phyloP scores from a whole-genome alignment of 2,888 invertebrate genomes.

The Julus scanicus region DNA sequence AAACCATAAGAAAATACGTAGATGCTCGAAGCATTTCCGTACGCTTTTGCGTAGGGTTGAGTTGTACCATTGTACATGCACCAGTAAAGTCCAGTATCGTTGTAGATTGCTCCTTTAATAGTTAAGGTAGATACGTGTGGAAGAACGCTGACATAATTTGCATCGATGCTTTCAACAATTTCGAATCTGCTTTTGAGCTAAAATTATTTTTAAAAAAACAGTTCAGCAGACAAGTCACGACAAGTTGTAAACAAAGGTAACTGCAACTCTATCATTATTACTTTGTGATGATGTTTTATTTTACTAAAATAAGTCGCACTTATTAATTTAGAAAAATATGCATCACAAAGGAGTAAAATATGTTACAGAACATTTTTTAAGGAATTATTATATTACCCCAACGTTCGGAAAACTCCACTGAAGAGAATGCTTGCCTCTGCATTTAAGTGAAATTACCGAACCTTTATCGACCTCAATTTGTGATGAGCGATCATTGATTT shows the following conservation, averaged over 20 bases:
- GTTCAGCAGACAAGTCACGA: no score
- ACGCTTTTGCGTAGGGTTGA: slow-evolving; percentile 63
- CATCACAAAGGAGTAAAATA: no score
- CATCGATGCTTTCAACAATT: not conserved
- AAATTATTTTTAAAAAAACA: not conserved
- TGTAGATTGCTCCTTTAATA: slow-evolving; percentile 60
- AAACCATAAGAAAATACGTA: slow-evolving; percentile 72
- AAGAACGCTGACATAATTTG: not conserved
- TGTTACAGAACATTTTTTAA: no score
- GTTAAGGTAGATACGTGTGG: slow-evolving; percentile 57
- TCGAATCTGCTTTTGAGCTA: not conserved
- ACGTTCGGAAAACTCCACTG: not conserved
- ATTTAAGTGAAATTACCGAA: not conserved
- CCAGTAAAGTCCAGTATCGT: slow-evolving; percentile 66
- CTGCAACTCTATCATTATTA: no score
- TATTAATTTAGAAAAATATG: no score
- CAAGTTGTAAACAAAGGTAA: no score
- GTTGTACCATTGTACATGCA: slow-evolving; percentile 65
- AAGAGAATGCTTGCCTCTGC: not conserved
- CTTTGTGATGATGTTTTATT: no score
- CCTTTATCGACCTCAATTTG: not conserved
- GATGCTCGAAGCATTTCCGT: slow-evolving; percentile 66
- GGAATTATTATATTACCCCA: no score
- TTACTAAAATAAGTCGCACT: no score
- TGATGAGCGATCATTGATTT: not conserved